Conservation (phyloP, 2,113 vertebrate genomes). For the Spea bombifrons region DNA sequence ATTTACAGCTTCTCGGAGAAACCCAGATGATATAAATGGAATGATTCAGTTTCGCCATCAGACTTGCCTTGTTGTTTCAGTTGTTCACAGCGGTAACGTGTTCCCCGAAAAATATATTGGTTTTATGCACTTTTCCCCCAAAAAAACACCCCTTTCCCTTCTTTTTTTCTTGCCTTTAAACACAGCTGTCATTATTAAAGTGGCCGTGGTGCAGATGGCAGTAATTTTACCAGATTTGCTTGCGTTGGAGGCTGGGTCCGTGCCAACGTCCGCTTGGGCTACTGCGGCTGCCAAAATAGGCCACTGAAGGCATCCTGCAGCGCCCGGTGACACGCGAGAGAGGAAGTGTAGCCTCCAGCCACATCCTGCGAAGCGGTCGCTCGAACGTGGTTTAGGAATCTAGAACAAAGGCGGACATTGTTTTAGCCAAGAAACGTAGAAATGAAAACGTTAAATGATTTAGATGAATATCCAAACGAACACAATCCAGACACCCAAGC, state of each 20-base stretch:
- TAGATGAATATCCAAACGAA: conserved; percentile 13
- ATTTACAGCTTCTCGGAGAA: conserved; percentile 67
- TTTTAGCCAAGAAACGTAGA: conserved; percentile 11
- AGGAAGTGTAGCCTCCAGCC: conserved; percentile 89
- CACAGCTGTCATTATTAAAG: conserved; percentile 53
- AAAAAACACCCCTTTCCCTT: conserved; percentile 11
- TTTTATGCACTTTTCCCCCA: conserved; percentile 53
- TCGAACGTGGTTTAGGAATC: conserved; percentile 92
- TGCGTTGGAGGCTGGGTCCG: background rate
- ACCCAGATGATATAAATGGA: conserved; percentile 60
- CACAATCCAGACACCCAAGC: background rate
- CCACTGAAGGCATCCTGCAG: conserved; percentile 95
- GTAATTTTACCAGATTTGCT: conserved; percentile 54
- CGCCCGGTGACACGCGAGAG: conserved; percentile 88
- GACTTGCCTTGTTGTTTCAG: conserved; percentile 63
- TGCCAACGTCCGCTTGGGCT: conserved; percentile 49
- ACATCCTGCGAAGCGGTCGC: conserved; percentile 83
- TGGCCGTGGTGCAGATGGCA: conserved; percentile 38
- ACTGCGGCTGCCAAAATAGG: conserved; percentile 77
- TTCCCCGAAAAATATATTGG: conserved; percentile 55
- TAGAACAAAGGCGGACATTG: conserved; percentile 57
- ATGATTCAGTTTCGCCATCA: conserved; percentile 67
- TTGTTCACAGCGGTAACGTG: conserved; percentile 58
- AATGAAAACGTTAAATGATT: conserved; percentile 25
- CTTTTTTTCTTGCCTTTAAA: conserved; percentile 41